Conservation (phyloP, 2,113 vertebrate genomes). For the Ardeotis arabs region DNA sequence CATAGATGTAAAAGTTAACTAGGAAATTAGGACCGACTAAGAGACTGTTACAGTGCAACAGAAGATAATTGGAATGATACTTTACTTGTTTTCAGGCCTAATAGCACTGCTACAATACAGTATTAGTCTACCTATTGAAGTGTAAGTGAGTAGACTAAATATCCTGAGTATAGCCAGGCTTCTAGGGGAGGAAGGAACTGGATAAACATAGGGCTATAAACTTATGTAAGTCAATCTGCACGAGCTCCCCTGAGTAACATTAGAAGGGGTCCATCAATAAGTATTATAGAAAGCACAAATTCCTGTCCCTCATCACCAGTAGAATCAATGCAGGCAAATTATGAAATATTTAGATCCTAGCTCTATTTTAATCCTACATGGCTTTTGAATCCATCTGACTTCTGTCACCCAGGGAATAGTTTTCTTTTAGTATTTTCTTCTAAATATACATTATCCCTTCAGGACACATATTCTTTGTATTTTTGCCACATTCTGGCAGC, state of each 20-base stretch:
- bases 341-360: not conserved
- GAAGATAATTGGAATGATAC: not conserved
- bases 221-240: not conserved
- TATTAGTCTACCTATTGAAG: not conserved
- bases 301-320: not conserved
- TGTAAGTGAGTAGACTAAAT: not conserved
- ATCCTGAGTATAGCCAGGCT: not conserved
- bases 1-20: not conserved
- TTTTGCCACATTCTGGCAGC: not conserved
- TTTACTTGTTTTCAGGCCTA: not conserved
- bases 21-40: not conserved
- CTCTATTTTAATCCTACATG: not conserved
- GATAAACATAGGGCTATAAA: not conserved
- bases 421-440: not conserved
- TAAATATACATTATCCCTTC: not conserved
- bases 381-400: not conserved
- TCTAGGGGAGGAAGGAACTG: not conserved
- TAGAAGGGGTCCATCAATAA: not conserved
- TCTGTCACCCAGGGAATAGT: not conserved
- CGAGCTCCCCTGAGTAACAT: not conserved
- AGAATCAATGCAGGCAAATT: not conserved
- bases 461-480: not conserved
- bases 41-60: not conserved
- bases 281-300: not conserved
- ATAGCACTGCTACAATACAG: not conserved